Conservation (phyloP, 2,797 vertebrate genomes). For the Cyclura pinguis region DNA sequence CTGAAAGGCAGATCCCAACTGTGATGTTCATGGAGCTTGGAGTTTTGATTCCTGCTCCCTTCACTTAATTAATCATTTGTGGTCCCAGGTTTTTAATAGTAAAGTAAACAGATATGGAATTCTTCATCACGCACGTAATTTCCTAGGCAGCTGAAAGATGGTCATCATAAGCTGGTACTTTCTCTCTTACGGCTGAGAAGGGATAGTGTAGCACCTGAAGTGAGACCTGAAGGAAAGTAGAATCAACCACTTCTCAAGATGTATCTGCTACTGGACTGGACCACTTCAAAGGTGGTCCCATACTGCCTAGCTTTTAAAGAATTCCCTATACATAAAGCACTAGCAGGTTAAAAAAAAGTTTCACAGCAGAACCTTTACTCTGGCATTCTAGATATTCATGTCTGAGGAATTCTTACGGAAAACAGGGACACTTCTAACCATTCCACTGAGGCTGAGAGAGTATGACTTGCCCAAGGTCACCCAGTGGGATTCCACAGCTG, state of each 20-base stretch:
- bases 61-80: slow-evolving; percentile 51
- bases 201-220: neutral
- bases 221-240: neutral
- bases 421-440: neutral
- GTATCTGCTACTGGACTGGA: neutral
- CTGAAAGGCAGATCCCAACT: slow-evolving; percentile 47
- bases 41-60: slow-evolving; percentile 49
- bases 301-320: neutral
- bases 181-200: slow-evolving; percentile 35
- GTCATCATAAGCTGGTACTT: neutral
- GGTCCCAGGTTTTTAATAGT: slow-evolving; percentile 52
- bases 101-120: slow-evolving; percentile 58
- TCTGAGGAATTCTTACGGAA: neutral
- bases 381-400: neutral
- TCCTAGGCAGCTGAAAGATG: slow-evolving; percentile 14
- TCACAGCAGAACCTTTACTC: neutral
- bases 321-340: neutral
- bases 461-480: no score
- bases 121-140: slow-evolving; percentile 46
- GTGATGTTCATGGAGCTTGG: slow-evolving; percentile 57
- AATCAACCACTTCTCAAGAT: no score
- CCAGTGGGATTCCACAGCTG: no score
- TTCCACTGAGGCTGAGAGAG: neutral
- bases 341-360: no score
- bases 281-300: neutral